These are phyloP conservation scores for Tupaia tana DNA, from an alignment of 2,113 vertebrate genomes.

Conservation along the genomic window DNA sequence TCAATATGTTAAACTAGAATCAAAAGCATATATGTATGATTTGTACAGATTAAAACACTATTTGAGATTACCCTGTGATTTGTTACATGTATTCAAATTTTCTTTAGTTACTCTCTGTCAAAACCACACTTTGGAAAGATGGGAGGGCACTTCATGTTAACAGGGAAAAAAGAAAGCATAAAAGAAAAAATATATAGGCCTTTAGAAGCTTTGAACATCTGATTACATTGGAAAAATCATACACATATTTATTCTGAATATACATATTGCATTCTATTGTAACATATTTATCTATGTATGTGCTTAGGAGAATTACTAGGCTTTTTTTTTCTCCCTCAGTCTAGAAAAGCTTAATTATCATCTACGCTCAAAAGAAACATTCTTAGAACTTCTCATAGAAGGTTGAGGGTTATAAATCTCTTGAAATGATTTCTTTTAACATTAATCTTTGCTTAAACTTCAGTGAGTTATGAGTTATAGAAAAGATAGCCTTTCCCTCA, in stretches of 20 bases:
- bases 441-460: constrained; percentile 63
- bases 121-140: constrained; percentile 29
- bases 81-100: constrained; percentile 20
- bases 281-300: constrained; percentile 52
- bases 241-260: constrained; percentile 50
- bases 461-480: constrained; percentile 64
- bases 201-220: constrained; percentile 35
- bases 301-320: constrained; percentile 70
- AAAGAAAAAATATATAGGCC: neutral
- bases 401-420: constrained; percentile 55
- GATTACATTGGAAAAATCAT: constrained; percentile 14
- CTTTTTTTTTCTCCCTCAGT: constrained; percentile 66
- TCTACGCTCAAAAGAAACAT: constrained; percentile 1
- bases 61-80: neutral
- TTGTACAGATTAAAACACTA: neutral
- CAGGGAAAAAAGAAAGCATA: constrained; percentile 27
- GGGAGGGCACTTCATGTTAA: neutral
- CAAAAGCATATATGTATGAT: constrained; percentile 22
- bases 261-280: constrained; percentile 42
- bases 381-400: constrained; percentile 44
- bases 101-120: constrained; percentile 10
- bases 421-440: constrained; percentile 70
- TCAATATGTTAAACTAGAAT: neutral
- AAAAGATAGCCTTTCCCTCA: constrained; percentile 62
- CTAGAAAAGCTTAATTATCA: constrained; percentile 64